Conservation (phyloP, 2,113 vertebrate species). For the Paratilapia polleni region DNA sequence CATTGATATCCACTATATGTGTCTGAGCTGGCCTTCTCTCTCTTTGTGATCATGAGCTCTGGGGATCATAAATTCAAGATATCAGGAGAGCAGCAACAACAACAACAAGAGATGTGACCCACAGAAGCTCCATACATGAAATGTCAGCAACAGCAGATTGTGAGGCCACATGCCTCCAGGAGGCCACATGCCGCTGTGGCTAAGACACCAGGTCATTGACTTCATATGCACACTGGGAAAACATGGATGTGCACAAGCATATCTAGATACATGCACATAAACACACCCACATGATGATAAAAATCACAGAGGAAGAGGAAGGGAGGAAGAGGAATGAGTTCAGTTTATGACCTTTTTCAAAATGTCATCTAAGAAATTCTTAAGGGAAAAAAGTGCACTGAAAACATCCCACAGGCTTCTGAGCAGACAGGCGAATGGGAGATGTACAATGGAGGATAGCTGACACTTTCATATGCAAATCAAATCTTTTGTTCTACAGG, state of each 20-base stretch:
- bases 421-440: not conserved
- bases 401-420: not conserved
- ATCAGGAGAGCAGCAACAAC: slow-evolving; percentile 24
- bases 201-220: slow-evolving; percentile 40
- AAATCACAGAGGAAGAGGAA: not conserved
- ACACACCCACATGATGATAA: not conserved
- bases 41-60: not conserved
- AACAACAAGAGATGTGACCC: slow-evolving; percentile 12
- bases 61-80: slow-evolving; percentile 8
- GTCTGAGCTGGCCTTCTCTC: not conserved
- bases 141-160: slow-evolving; percentile 29
- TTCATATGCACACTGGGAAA: slow-evolving; percentile 25
- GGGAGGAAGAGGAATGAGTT: not conserved
- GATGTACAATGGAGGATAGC: not conserved
- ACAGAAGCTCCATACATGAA: slow-evolving; percentile 14
- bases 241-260: slow-evolving; percentile 7
- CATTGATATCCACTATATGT: not conserved
- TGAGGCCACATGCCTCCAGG: slow-evolving; percentile 25
- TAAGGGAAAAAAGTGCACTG: not conserved
- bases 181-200: slow-evolving; percentile 12
- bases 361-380: slow-evolving; percentile 48
- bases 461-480: slow-evolving; percentile 1
- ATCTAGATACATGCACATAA: not conserved
- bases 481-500: not conserved
- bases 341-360: slow-evolving; percentile 52